phyloP scores from a whole-genome alignment of 92 coral and sea anemone genomes.

The Zoanthus sansibaricus region DNA sequence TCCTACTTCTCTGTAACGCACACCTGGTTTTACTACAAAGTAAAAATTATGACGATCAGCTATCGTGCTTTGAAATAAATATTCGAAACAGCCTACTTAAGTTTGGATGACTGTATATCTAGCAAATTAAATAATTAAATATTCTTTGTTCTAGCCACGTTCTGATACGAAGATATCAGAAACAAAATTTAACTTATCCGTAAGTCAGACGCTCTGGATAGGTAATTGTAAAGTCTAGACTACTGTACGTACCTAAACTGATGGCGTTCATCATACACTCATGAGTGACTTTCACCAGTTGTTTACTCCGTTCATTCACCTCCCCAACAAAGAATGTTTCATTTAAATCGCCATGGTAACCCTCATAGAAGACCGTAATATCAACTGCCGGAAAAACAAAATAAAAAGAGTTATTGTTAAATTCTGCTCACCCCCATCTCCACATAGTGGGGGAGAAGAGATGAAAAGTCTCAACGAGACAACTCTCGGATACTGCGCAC shows the following conservation, averaged over 20 bases:
- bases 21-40: slow-evolving; percentile 91
- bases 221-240: too few relatives aligned
- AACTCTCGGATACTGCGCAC: too few relatives aligned
- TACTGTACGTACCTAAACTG: slow-evolving; percentile 58
- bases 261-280: slow-evolving; percentile 93
- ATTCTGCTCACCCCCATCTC: not conserved
- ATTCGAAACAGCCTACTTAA: not conserved
- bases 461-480: too few relatives aligned
- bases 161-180: too few relatives aligned
- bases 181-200: too few relatives aligned
- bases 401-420: not conserved
- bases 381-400: slow-evolving; percentile 67
- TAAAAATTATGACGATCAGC: not conserved
- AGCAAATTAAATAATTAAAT: too few relatives aligned
- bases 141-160: too few relatives aligned
- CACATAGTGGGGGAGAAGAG: too few relatives aligned
- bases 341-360: slow-evolving; percentile 96
- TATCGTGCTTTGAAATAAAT: not conserved
- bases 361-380: slow-evolving; percentile 84
- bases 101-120: too few relatives aligned
- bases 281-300: slow-evolving; percentile 83
- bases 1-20: slow-evolving; percentile 95
- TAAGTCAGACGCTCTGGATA: too few relatives aligned
- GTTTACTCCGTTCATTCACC: slow-evolving; percentile 82
- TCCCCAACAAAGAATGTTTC: slow-evolving; percentile 98